Evolutionary conservation across 2,888 invertebrate species (phyloP), one percentile per base, ranked within the genome.

Genomic region (Meloe dianella): DNA sequence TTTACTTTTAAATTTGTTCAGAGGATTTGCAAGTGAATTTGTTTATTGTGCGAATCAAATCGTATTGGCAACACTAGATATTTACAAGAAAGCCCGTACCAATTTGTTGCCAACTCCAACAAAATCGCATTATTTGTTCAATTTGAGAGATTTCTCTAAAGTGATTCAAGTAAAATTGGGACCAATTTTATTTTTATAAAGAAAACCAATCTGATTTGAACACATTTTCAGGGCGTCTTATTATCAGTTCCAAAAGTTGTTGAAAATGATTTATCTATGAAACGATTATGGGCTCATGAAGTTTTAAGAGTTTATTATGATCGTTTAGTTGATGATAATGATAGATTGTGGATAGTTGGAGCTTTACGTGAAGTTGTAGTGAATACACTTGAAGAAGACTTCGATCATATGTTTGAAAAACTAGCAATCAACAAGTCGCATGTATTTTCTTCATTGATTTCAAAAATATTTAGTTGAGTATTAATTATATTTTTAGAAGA

Each of bases 61-160:
- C 63, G 96, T 97, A 2, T 10, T 85, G 61, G 96, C 94, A 0
- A 97, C 97, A 0, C 85, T 98, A 75, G 90, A 91, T 70, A 89
- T 97, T 4, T 97, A 96, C 82, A 94, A 95, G 80, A 86, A 90
- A 75, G 94, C 96, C 57, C 89, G 92, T 17, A 84, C 96, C 64
- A 89, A 92, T 83, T 87, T 98, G 65, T 84, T 97, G 59, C 97
- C 97, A 0, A 97, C 96, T 0, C 97, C 97, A 0, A 87, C 93
- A 0, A 97, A 97, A 81, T 95, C 94, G 0, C 97, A 97, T 84
- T 97, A 98, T 81, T 88, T 96, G 8, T 98, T 98, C 84, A 97
- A 97, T 84, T 86, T 98, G 73, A 88, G 97, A 74, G 97, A 98
- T 82, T 97, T 97, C 83, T 93, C 96, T 0, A 88, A 96, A 78